Conservation (phyloP, 1,140 invertebrate genomes). For the Brachionus asplanchnoidis region DNA sequence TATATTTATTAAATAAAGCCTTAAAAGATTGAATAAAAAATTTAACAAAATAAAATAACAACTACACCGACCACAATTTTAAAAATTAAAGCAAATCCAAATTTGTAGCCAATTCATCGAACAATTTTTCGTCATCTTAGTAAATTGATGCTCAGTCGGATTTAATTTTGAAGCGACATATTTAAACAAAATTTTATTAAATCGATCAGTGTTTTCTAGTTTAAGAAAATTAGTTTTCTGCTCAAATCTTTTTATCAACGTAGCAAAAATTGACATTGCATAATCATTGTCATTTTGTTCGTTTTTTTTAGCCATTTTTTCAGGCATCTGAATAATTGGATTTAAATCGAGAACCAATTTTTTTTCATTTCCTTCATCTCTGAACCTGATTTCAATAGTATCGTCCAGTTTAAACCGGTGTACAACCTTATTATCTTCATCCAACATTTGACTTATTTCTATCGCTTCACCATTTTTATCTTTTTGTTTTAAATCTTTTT, state of each 20-base stretch:
- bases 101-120: background rate
- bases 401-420: background rate
- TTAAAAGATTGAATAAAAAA: constrained; percentile 19
- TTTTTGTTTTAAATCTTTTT: background rate
- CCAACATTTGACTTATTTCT: background rate
- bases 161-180: background rate
- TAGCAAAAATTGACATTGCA: background rate
- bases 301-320: background rate
- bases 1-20: constrained; percentile 2
- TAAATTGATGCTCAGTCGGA: background rate
- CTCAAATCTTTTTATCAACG: background rate
- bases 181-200: background rate
- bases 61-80: background rate
- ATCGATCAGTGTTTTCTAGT: background rate
- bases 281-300: background rate
- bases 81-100: background rate
- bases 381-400: background rate
- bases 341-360: background rate
- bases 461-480: background rate
- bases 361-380: background rate
- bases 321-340: background rate
- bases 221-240: constrained; percentile 10
- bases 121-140: background rate
- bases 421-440: background rate
- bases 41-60: constrained; percentile 10